phyloP scores from a whole-genome alignment of 2,797 vertebrate species.

The Gallirallus australis region DNA sequence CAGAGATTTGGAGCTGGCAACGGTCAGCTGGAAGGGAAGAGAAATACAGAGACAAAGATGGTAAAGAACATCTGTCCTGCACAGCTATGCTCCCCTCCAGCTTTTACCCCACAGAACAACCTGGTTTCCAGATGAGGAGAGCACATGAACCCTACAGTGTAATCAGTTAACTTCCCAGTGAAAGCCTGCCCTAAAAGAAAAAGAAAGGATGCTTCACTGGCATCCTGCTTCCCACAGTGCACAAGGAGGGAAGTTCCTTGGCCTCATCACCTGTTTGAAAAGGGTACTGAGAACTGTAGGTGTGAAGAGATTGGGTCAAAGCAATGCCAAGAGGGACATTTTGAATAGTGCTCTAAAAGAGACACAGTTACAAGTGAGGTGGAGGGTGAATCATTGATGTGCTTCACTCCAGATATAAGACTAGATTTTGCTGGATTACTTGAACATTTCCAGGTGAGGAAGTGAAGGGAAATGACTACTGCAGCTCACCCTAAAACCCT shows the following conservation, averaged over 20 bases:
- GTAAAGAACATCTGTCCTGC: conserved; percentile 17
- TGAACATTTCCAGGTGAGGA: background rate
- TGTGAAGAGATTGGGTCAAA: background rate
- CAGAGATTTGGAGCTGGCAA: background rate
- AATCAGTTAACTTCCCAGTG: background rate
- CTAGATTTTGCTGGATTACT: background rate
- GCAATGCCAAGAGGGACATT: background rate
- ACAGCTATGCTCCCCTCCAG: background rate
- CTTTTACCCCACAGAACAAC: background rate
- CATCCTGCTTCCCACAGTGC: background rate
- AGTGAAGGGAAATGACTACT: background rate
- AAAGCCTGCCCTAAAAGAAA: background rate
- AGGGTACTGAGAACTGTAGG: background rate
- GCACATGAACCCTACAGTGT: background rate
- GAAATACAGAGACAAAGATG: background rate
- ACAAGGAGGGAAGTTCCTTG: background rate
- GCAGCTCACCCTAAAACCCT: background rate
- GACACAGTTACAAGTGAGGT: background rate
- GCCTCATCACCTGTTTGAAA: background rate
- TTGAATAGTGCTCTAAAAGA: background rate
- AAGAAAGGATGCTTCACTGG: background rate
- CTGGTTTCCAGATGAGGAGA: background rate
- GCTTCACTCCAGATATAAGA: background rate
- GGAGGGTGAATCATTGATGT: background rate
- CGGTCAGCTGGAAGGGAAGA: background rate